These are phyloP conservation scores for Pocota personata DNA, from an alignment of 2,888 invertebrate genomes.

Conservation along the genomic window DNA sequence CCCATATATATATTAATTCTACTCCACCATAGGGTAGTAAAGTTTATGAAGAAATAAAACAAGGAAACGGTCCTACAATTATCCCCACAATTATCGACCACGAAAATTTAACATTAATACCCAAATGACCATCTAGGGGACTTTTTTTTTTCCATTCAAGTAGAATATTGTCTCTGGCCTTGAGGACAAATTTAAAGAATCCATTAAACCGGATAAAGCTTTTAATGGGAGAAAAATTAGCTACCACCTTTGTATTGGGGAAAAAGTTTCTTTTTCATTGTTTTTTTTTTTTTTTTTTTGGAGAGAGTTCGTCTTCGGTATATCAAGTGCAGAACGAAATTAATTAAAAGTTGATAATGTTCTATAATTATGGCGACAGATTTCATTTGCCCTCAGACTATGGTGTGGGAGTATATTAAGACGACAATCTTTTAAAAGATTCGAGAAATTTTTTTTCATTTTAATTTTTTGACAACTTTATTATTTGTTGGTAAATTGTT, in stretches of 20 bases:
- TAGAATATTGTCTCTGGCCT: constrained; percentile 5
- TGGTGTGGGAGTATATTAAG: not conserved
- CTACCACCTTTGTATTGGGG: constrained; percentile 42
- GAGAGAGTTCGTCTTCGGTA: constrained; percentile 23
- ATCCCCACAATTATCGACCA: constrained; percentile 51
- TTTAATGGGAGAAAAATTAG: constrained; percentile 59
- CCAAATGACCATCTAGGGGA: constrained; percentile 16
- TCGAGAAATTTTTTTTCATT: constrained; percentile 22
- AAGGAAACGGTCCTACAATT: constrained; percentile 30
- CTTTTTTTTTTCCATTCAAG: constrained; percentile 28
- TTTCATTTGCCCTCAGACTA: constrained; percentile 23
- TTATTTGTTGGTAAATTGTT: not conserved
- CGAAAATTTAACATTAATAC: constrained; percentile 20
- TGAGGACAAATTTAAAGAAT: constrained; percentile 15
- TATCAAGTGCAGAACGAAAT: constrained; percentile 20
- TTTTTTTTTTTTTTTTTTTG: not conserved
- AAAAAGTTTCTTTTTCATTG: not conserved
- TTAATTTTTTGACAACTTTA: not conserved
- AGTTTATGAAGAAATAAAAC: constrained; percentile 19
- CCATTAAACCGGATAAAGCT: constrained; percentile 47
- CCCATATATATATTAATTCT: not conserved
- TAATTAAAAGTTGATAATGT: constrained; percentile 58
- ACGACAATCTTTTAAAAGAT: constrained; percentile 3
- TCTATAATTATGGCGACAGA: constrained; percentile 46
- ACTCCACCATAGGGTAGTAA: not conserved